Conservation (phyloP, 2,113 vertebrate species). For the Hiodon tergisus region DNA sequence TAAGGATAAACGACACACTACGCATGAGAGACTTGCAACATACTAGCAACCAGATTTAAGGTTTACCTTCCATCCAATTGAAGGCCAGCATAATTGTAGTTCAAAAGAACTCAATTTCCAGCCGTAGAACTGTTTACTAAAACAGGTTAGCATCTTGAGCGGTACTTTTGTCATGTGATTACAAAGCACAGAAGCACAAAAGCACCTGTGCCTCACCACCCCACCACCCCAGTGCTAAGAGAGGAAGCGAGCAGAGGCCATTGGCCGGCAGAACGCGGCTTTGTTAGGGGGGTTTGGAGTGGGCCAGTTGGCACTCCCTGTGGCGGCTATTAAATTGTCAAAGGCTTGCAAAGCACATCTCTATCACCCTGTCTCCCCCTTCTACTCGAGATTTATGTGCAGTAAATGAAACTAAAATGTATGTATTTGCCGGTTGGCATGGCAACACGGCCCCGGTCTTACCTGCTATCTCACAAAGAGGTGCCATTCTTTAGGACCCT, state of each 20-base stretch:
- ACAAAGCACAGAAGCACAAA: neutral
- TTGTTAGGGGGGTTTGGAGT: neutral
- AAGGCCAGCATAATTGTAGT: too few species aligned
- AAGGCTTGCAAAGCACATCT: slow-evolving; percentile 11
- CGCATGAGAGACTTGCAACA: too few species aligned
- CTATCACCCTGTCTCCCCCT: slow-evolving; percentile 9
- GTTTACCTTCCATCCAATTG: too few species aligned
- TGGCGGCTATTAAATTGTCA: slow-evolving; percentile 14
- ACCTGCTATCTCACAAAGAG: slow-evolving; percentile 38
- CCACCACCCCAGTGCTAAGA: neutral
- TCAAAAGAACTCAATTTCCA: too few species aligned
- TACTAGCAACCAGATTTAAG: too few species aligned
- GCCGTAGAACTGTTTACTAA: too few species aligned
- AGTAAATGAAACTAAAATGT: slow-evolving; percentile 47
- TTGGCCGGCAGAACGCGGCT: neutral
- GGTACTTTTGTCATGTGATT: too few species aligned
- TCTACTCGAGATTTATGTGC: slow-evolving; percentile 41
- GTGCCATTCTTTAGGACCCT: slow-evolving; percentile 5
- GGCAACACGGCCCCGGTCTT: slow-evolving; percentile 51
- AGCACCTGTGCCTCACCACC: neutral
- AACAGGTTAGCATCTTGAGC: too few species aligned
- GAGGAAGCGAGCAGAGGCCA: too few species aligned
- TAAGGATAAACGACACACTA: too few species aligned
- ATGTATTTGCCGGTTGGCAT: slow-evolving; percentile 51
- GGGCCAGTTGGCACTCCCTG: neutral